Base-by-base conservation (phyloP, 92 coral and sea anemone genomes). In the Porites divaricata region DNA sequence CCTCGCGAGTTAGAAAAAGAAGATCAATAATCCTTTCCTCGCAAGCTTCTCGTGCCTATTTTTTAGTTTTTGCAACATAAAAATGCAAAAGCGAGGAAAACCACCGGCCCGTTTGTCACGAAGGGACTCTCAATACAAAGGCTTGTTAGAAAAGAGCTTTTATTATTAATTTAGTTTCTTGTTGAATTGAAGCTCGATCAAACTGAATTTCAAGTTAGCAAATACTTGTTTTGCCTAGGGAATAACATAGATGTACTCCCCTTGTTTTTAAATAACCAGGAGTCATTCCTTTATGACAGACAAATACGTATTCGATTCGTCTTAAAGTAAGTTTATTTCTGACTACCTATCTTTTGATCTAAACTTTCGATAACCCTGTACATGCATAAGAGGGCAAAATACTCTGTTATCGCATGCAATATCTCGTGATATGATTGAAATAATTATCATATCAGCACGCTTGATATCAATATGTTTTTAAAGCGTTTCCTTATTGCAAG, bases 371-470 rank as follows among this genome's bases (percentile, higher is more conserved):
- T 81, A 81, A 81, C 86, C 86, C 50, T 45, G 62, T 50, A 49
- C 41, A 70, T 41, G 59, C 26, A 78, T 52, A 63, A 78, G 72
- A 78, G 63, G 50, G 72, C 72, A 78, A 78, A 78, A 78, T 49
- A 78, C 57, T 11, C 57, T 17, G 75, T 67, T 67, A 80, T 69
- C 76, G 19, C 67, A 69, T 54, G 76, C 76, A 80, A 53, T 56
- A 69, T 80, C 84, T 80, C 76, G 76, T 80, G 66, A 69, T 68
- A 41, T 67, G 52, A 54, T 80, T 67, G 66, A 68, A 80, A 80
- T 80, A 80, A 80, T 68, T 80, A 56, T 80, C 84, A 80, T 67
- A 80, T 67, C 84, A 58, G 76, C 84, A 80, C 76, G 84, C 71
- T 68, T 57, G 84, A 80, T 35, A 80, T 25, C 84, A 69, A 80